Conservation (phyloP, 2,113 vertebrate species). For the Tachycineta bicolor region DNA sequence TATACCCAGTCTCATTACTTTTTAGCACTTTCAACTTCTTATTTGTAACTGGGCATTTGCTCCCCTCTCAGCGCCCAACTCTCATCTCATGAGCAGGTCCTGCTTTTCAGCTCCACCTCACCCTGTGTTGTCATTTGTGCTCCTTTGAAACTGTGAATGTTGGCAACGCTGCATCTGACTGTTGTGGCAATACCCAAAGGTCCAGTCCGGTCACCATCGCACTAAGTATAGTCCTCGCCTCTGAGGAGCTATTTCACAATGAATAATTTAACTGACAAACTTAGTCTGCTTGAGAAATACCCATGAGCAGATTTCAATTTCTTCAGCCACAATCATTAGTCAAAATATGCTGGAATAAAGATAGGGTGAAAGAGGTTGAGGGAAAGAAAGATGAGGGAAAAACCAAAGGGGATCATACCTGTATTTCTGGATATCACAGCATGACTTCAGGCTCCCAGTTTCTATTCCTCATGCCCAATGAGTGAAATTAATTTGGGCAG, state of each 20-base stretch:
- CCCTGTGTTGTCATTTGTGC: neutral
- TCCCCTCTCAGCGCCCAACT: neutral
- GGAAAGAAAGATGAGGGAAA: neutral
- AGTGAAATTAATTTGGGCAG: slow-evolving; percentile 4
- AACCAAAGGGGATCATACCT: neutral
- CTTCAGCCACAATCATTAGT: slow-evolving; percentile 30
- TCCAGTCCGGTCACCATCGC: neutral
- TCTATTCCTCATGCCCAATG: neutral
- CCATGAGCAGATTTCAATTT: slow-evolving; percentile 27
- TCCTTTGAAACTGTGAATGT: neutral
- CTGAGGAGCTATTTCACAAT: slow-evolving; percentile 54
- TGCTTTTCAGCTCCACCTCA: neutral
- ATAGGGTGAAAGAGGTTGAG: slow-evolving; percentile 37
- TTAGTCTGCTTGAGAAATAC: slow-evolving; percentile 49
- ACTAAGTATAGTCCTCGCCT: slow-evolving; percentile 14
- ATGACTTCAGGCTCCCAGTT: neutral
- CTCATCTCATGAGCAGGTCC: neutral
- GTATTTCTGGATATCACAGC: neutral
- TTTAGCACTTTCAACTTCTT: neutral
- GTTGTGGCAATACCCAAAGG: slow-evolving; percentile 4
- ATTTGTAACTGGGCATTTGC: neutral
- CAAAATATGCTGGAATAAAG: slow-evolving; percentile 32
- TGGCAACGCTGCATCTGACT: neutral
- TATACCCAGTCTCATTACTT: neutral
- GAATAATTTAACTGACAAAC: slow-evolving; percentile 56